These are phyloP conservation scores for Buphagus erythrorhynchus DNA, from an alignment of 2,797 vertebrate species.

Conservation along the genomic window DNA sequence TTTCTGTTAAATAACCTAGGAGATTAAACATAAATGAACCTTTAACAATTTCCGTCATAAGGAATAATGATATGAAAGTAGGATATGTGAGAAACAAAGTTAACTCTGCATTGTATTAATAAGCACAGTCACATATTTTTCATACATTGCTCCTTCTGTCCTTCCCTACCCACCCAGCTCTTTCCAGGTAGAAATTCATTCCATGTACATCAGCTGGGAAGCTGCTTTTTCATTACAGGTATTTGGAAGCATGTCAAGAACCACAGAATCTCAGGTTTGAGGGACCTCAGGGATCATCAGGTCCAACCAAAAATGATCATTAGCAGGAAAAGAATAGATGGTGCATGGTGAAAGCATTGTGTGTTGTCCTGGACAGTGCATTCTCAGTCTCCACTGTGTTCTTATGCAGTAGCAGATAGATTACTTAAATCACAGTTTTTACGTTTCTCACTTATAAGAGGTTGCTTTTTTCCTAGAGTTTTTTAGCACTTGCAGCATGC, in stretches of 20 bases:
- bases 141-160: not conserved
- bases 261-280: not conserved
- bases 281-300: not conserved
- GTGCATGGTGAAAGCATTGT: not conserved
- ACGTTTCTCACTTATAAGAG: not conserved
- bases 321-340: not conserved
- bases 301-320: not conserved
- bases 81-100: not conserved
- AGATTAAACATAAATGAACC: not conserved
- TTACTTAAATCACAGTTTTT: not conserved
- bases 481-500: not conserved
- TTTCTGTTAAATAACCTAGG: not conserved
- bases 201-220: not conserved
- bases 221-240: not conserved
- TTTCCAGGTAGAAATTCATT: not conserved
- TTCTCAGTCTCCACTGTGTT: not conserved
- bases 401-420: not conserved
- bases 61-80: not conserved
- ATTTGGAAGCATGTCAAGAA: not conserved
- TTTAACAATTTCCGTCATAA: not conserved
- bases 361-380: accelerated
- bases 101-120: not conserved
- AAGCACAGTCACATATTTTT: not conserved
- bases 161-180: not conserved
- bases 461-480: not conserved